These are phyloP conservation scores for Cetoscarus ocellatus DNA, from an alignment of 2,797 vertebrate genomes.

Conservation along the genomic window DNA sequence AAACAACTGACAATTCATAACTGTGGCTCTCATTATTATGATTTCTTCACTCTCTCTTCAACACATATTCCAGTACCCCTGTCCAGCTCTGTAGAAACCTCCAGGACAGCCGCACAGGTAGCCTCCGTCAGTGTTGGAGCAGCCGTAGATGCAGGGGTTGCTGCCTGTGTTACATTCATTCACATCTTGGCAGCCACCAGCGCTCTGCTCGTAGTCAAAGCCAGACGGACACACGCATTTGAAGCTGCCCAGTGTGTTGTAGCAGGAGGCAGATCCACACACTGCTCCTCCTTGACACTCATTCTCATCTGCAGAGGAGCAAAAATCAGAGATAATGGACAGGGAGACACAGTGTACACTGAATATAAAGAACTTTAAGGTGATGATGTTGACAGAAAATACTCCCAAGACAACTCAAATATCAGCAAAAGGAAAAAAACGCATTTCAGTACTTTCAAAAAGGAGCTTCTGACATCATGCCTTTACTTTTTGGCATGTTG, in stretches of 20 bases:
- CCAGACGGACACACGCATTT: slow-evolving; percentile 97
- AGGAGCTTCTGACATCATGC: too few species aligned
- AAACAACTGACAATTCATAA: not conserved
- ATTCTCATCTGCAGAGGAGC: slow-evolving; percentile 91
- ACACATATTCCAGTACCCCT: slow-evolving; percentile 86
- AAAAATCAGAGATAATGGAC: not conserved
- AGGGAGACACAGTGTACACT: not conserved
- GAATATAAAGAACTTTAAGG: not conserved
- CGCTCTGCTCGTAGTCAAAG: slow-evolving; percentile 92
- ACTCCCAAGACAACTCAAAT: not conserved
- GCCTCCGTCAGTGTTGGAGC: slow-evolving; percentile 97
- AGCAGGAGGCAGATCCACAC: slow-evolving; percentile 96
- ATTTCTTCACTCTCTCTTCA: not conserved
- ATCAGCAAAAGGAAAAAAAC: not conserved
- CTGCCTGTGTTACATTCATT: slow-evolving; percentile 92
- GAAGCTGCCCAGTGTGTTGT: slow-evolving; percentile 98
- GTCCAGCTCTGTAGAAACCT: slow-evolving; percentile 93
- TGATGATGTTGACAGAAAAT: not conserved
- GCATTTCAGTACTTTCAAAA: too few species aligned
- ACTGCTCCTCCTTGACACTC: slow-evolving; percentile 90
- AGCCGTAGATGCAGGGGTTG: slow-evolving; percentile 95
- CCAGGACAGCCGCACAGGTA: slow-evolving; percentile 95
- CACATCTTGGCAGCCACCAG: slow-evolving; percentile 92
- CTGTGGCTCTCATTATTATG: too few species aligned
- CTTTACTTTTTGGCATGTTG: too few species aligned